phyloP scores from a whole-genome alignment of 2,797 vertebrate species.

The Hippocampus kuda region DNA sequence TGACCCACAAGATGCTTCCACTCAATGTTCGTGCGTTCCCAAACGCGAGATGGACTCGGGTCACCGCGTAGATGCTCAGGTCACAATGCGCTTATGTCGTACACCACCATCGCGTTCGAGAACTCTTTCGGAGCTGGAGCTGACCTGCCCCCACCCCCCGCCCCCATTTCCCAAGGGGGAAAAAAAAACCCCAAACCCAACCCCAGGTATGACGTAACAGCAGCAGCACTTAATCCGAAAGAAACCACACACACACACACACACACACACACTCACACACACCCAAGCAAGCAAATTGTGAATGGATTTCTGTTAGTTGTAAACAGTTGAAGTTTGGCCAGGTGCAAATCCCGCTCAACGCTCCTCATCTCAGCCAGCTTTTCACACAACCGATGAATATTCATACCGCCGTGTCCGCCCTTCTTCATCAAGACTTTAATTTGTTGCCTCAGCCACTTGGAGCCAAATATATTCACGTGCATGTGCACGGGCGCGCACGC shows the following conservation, averaged over 20 bases:
- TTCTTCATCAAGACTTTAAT: conserved; percentile 34
- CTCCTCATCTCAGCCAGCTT: conserved; percentile 41
- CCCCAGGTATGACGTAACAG: background rate
- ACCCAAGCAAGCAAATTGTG: background rate
- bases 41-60: too few species aligned
- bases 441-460: conserved; percentile 19
- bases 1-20: background rate
- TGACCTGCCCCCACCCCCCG: too few species aligned
- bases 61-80: too few species aligned
- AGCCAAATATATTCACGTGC: conserved; percentile 12
- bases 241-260: background rate
- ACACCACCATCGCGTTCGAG: too few species aligned
- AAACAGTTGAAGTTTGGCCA: background rate
- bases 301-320: background rate
- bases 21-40: background rate
- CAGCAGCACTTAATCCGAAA: background rate
- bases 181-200: background rate
- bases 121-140: too few species aligned
- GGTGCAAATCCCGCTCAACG: conserved; percentile 40
- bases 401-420: conserved; percentile 39
- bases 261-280: background rate
- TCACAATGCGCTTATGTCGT: too few species aligned
- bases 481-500: background rate
- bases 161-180: too few species aligned
- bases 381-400: conserved; percentile 62